Evolutionary conservation across 1,140 invertebrate genomes (phyloP).

Genomic region (Solenopsis invicta): DNA sequence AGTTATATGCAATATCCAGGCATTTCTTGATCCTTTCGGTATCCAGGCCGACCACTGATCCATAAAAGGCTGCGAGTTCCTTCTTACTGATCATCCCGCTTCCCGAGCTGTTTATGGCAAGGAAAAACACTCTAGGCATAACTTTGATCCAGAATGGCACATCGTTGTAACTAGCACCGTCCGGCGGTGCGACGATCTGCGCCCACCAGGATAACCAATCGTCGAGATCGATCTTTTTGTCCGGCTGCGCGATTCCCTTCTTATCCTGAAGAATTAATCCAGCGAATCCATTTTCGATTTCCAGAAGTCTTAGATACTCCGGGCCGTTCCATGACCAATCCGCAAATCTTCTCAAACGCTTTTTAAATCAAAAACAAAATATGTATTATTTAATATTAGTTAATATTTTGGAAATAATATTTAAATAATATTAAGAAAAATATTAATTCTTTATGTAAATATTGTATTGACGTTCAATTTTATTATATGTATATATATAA

Average conservation of each 20-base stretch:
- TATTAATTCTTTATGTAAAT: background rate
- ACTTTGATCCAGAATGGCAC: slow-evolving; percentile 91
- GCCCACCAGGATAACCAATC: slow-evolving; percentile 91
- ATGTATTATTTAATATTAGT: too few relatives aligned
- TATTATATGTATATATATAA: background rate
- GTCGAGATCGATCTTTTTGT: slow-evolving; percentile 81
- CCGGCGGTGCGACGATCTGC: slow-evolving; percentile 84
- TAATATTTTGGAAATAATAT: too few relatives aligned
- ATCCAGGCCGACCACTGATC: slow-evolving; percentile 90
- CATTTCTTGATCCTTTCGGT: slow-evolving; percentile 89
- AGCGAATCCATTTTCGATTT: slow-evolving; percentile 86
- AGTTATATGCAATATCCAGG: slow-evolving; percentile 89
- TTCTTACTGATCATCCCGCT: slow-evolving; percentile 89
- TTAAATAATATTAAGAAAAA: background rate
- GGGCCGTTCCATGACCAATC: slow-evolving; percentile 91
- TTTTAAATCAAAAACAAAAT: background rate
- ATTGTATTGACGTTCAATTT: background rate
- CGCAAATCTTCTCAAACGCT: slow-evolving; percentile 91
- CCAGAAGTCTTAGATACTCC: slow-evolving; percentile 90
- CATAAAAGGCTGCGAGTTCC: slow-evolving; percentile 90
- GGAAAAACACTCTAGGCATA: slow-evolving; percentile 91
- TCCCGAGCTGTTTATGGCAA: slow-evolving; percentile 90
- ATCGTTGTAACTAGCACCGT: slow-evolving; percentile 88
- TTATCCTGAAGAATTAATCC: slow-evolving; percentile 64
- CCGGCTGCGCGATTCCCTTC: background rate